Conservation (phyloP, 2,888 invertebrate genomes). For the Lasioglossum pauxillum region DNA sequence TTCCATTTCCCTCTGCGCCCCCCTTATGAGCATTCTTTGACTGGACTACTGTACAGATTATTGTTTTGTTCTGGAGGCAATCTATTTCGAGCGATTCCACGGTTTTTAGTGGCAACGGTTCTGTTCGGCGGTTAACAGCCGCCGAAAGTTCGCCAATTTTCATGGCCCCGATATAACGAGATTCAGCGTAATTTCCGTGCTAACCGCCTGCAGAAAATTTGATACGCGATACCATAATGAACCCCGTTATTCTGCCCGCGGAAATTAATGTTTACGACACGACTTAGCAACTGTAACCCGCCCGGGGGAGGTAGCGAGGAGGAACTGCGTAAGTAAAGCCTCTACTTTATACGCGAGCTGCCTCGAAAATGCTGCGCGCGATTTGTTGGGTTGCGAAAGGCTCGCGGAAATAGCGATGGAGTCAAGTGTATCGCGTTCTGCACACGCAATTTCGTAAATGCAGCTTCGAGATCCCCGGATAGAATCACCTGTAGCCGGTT, state of each 20-base stretch:
- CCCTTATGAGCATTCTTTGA: too few species aligned
- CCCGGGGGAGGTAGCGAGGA: background rate
- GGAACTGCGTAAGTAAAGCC: slow-evolving; percentile 32
- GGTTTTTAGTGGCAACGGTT: background rate
- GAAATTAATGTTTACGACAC: slow-evolving; percentile 66
- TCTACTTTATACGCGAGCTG: slow-evolving; percentile 49
- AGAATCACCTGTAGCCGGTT: too few species aligned
- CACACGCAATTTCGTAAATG: background rate
- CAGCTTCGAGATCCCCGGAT: background rate
- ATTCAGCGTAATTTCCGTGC: slow-evolving; percentile 45
- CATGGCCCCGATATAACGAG: slow-evolving; percentile 31
- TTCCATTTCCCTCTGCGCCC: too few species aligned
- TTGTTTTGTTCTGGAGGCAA: too few species aligned
- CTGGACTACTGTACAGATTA: too few species aligned
- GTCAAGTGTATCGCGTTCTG: background rate
- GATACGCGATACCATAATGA: slow-evolving; percentile 61
- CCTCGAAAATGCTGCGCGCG: slow-evolving; percentile 62
- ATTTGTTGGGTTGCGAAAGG: slow-evolving; percentile 48
- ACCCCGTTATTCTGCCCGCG: slow-evolving; percentile 40
- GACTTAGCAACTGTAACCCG: slow-evolving; percentile 51
- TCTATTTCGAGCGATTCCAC: too few species aligned
- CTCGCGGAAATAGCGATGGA: slow-evolving; percentile 10
- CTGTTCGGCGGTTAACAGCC: background rate
- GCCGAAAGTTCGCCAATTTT: slow-evolving; percentile 31
- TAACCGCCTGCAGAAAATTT: slow-evolving; percentile 60